Conservation (phyloP, 2,797 vertebrate genomes). For the Hyperoplus lanceolatus region DNA sequence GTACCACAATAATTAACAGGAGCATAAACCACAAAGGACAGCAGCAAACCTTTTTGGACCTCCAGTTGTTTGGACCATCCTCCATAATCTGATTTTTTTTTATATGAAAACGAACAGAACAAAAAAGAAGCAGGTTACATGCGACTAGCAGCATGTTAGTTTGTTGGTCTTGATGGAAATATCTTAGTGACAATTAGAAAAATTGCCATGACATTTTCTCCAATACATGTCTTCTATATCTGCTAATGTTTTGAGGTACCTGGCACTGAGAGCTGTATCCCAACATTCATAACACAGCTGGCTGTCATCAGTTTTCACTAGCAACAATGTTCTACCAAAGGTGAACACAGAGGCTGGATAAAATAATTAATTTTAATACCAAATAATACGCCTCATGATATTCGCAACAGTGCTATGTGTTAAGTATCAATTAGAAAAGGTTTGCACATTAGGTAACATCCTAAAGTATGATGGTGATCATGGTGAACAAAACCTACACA, state of each 20-base stretch:
- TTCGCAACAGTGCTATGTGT: neutral
- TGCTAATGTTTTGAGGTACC: neutral
- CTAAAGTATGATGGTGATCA: neutral
- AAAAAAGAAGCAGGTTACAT: neutral
- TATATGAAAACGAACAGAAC: constrained; percentile 1
- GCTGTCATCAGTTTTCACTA: neutral
- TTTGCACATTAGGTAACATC: neutral
- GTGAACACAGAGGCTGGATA: neutral
- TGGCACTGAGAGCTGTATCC: neutral
- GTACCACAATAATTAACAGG: constrained; percentile 59
- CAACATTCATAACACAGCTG: neutral
- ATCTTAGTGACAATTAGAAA: neutral
- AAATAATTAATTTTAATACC: neutral
- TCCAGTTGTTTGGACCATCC: constrained; percentile 70
- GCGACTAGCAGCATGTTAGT: neutral
- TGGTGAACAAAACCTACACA: neutral
- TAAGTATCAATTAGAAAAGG: neutral
- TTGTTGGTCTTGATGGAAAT: neutral
- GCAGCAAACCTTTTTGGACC: constrained; percentile 82
- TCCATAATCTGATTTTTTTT: constrained; percentile 53
- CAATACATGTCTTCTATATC: neutral
- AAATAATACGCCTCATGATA: neutral
- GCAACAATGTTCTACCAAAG: neutral
- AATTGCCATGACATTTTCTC: neutral
- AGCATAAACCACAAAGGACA: constrained; percentile 79